A percentile compares a stretch with the other conserved stretches of the same genome.
These are phyloP conservation scores for Matsumyia berberina DNA, from an alignment of 2,888 invertebrate species.

Conservation along the genomic window DNA sequence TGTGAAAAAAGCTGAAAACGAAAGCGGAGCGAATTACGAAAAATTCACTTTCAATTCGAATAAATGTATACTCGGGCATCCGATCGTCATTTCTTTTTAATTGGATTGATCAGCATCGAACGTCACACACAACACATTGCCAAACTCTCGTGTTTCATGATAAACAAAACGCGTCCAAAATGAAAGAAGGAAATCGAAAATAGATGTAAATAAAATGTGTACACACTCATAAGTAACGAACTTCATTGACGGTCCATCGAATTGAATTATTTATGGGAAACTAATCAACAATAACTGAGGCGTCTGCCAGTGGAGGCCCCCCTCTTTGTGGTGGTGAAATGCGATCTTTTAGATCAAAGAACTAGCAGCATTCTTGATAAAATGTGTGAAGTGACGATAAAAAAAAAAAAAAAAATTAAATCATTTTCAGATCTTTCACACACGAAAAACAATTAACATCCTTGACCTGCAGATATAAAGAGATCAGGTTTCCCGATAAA, in stretches of 20 bases:
- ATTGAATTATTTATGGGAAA: constrained; percentile 29
- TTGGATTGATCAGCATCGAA: constrained; percentile 38
- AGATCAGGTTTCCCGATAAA: constrained; percentile 6
- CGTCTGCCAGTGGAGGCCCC: background rate
- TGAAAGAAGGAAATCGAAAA: constrained; percentile 6
- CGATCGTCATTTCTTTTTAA: constrained; percentile 24
- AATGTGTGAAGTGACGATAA: constrained; percentile 7
- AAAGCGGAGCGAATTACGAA: constrained; percentile 49
- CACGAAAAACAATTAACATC: constrained; percentile 9
- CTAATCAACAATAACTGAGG: constrained; percentile 2
- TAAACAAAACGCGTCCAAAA: too few relatives aligned
- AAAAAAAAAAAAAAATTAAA: background rate
- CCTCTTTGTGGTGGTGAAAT: background rate
- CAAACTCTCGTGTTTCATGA: constrained; percentile 9
- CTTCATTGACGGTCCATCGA: constrained; percentile 10
- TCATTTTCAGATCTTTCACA: background rate
- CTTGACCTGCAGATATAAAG: background rate
- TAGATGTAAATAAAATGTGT: constrained; percentile 8
- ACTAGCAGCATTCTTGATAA: background rate
- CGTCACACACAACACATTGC: background rate
- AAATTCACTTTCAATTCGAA: constrained; percentile 54
- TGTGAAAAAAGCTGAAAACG: constrained; percentile 38
- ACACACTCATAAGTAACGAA: background rate
- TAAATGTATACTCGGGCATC: constrained; percentile 1
- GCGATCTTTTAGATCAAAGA: background rate